These are phyloP conservation scores for Acheta domesticus DNA, from an alignment of 2,888 invertebrate species.

Conservation along the genomic window DNA sequence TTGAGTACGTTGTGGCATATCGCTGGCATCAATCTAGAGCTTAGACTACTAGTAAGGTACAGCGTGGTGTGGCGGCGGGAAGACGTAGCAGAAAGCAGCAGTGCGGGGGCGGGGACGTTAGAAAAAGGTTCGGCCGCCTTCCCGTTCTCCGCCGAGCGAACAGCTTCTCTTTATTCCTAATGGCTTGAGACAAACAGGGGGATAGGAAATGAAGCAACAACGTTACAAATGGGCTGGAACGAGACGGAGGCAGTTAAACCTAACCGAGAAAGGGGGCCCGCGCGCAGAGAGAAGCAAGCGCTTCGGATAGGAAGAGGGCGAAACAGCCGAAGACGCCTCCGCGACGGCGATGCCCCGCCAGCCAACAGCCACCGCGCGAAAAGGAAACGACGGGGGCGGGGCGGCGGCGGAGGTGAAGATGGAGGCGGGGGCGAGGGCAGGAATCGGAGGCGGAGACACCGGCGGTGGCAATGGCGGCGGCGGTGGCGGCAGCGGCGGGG, in stretches of 20 bases:
- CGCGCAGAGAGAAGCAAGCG: slow-evolving; percentile 1
- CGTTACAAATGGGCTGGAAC: slow-evolving; percentile 50
- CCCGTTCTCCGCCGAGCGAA: neutral
- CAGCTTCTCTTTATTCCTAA: slow-evolving; percentile 31
- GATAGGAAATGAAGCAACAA: slow-evolving; percentile 49
- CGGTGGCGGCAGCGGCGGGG: too few species aligned
- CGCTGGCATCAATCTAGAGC: too few species aligned
- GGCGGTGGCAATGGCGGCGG: too few species aligned
- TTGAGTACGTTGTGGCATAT: too few species aligned
- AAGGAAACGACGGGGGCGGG: slow-evolving; percentile 31
- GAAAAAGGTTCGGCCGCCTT: neutral
- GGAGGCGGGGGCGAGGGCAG: too few species aligned
- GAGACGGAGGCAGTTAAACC: slow-evolving; percentile 44
- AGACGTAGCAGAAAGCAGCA: neutral
- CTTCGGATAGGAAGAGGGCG: too few species aligned
- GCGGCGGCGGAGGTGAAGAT: slow-evolving; percentile 18
- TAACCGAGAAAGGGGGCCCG: slow-evolving; percentile 32
- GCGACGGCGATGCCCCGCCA: too few species aligned
- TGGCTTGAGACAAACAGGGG: slow-evolving; percentile 33
- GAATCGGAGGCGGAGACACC: too few species aligned
- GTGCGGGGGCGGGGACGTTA: neutral
- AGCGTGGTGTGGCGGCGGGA: too few species aligned
- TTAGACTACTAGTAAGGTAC: too few species aligned
- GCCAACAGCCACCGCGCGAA: neutral
- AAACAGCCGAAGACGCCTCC: too few species aligned